Evolutionary conservation across 2,888 invertebrate genomes (phyloP).

Genomic region (Thecocarcelia acutangulata): DNA sequence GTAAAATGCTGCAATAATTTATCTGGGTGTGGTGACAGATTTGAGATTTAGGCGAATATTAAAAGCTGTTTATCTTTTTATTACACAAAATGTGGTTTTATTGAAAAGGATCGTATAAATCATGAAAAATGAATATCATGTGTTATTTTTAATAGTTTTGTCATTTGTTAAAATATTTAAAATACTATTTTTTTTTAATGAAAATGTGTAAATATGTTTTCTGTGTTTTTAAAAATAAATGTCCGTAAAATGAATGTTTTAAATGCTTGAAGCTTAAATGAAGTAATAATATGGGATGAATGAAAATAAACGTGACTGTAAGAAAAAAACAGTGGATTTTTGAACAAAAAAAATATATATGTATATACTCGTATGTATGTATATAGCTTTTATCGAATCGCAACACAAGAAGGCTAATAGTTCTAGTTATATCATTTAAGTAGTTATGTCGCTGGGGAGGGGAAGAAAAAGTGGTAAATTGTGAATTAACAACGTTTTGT

Average conservation of each 20-base stretch:
- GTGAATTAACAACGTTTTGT: too few species aligned
- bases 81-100: constrained; percentile 44
- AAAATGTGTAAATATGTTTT: constrained; percentile 15
- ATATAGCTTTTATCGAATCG: too few species aligned
- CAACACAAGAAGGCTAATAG: too few species aligned
- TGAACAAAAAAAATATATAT: too few species aligned
- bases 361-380: too few species aligned
- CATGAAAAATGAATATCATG: constrained; percentile 23
- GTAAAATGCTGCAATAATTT: constrained; percentile 22
- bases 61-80: constrained; percentile 13
- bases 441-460: too few species aligned
- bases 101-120: constrained; percentile 22
- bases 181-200: constrained; percentile 16
- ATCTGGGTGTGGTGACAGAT: constrained; percentile 40
- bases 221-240: not conserved
- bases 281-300: too few species aligned
- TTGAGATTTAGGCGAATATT: constrained; percentile 40
- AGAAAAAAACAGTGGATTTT: too few species aligned
- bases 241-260: constrained; percentile 11
- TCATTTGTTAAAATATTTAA: not conserved
- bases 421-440: too few species aligned
- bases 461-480: too few species aligned
- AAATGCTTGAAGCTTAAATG: not conserved
- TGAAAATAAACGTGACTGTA: too few species aligned
- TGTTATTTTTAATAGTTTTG: not conserved